phyloP scores from a whole-genome alignment of 2,113 vertebrate genomes.

The Pandion haliaetus region DNA sequence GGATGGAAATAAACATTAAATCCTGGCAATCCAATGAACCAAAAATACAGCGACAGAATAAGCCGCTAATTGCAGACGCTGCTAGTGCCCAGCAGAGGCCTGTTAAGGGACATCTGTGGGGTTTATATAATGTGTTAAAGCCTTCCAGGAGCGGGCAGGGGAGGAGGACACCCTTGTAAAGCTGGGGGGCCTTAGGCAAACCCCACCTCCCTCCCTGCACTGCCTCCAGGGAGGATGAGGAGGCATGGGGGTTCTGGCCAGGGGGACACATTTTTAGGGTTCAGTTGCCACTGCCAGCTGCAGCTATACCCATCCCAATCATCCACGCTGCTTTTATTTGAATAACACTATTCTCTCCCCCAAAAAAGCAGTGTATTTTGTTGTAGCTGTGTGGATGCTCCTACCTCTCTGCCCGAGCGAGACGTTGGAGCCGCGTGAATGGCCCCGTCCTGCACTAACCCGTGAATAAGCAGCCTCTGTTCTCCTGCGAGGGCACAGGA shows the following conservation, averaged over 20 bases:
- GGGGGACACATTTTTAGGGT: neutral
- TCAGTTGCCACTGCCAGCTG: neutral
- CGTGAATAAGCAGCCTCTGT: neutral
- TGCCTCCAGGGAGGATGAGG: neutral
- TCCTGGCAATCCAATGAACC: constrained; percentile 66
- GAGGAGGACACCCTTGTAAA: neutral
- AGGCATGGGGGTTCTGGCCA: fast-evolving
- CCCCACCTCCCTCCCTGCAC: too few relatives aligned
- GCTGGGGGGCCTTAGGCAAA: neutral
- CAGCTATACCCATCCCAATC: neutral
- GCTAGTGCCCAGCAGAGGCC: neutral
- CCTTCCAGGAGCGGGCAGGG: neutral
- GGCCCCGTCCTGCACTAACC: neutral
- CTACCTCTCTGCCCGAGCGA: neutral
- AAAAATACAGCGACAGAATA: constrained; percentile 33
- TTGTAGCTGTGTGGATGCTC: neutral
- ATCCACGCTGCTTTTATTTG: neutral
- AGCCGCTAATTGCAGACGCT: constrained; percentile 6
- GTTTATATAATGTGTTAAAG: neutral
- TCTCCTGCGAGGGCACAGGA: neutral
- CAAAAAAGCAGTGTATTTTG: fast-evolving
- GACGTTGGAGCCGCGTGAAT: fast-evolving
- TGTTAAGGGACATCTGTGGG: neutral
- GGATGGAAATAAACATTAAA: constrained; percentile 40
- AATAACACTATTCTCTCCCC: fast-evolving